Base-by-base conservation (phyloP, 2,113 vertebrate species). In the Dermatemys mawii region DNA sequence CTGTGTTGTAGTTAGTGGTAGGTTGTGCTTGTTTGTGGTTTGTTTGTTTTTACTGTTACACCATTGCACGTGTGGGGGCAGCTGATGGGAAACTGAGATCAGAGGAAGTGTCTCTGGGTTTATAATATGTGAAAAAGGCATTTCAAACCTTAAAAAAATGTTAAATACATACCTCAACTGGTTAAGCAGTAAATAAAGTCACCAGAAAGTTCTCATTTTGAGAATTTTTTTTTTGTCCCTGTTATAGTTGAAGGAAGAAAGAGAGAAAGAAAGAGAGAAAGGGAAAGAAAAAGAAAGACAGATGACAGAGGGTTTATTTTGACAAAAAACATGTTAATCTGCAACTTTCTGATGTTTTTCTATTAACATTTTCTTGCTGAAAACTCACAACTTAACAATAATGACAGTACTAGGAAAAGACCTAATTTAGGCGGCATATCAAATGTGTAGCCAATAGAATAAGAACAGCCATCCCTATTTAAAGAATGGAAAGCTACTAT, bases 141-240 rank as follows among this genome's bases (percentile, higher is more conserved):
- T 55, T 92, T 91, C 57, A 81, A 90, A 87, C 83, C 83, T 48
- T 93, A 88, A 93, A 48, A 22, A 91, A 79, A 35, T 88, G 2
- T 2, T 93, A 84, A 63, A 51, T 83, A 90, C 2, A 3, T 48
- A 93, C 1, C 54, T 41, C 35, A 88, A 49, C 50, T 78, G 83
- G 75, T 87, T 87, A 95, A 92, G 88, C n/a, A 93, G 24, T 73
- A 60, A 90, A 84, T 84, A 91, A 96, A 75, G 49, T 46, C 14
- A 73, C 49, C 13, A 60, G 41, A 35, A 81, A 38, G 76, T 70
- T 92, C 29, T 81, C 22, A 29, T 63, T 8, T 8, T 76, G 21
- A 54, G 53, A 81, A n/a, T n/a, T n/a, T 60, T 96, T 93, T 95
- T 84, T 81, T 87, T 93, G 85, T 48, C 92, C 92, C 24, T 83